These are phyloP conservation scores for Columba janthina DNA, from an alignment of 2,113 vertebrate species.

Conservation along the genomic window DNA sequence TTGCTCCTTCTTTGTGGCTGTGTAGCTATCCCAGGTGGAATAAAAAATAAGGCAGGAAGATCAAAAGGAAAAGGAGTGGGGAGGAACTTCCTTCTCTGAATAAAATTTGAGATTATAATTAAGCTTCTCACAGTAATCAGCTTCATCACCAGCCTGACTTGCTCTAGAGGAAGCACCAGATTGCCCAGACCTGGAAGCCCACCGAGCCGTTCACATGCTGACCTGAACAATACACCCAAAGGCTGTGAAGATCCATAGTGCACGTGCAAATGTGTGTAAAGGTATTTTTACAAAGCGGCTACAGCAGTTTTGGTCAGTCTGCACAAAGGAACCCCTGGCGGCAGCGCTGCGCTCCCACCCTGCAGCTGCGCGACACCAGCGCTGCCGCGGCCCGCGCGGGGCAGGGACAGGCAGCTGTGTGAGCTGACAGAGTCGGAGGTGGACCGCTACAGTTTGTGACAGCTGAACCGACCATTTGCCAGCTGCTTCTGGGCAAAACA, in stretches of 20 bases:
- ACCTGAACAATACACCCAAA: not conserved
- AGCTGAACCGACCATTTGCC: not conserved
- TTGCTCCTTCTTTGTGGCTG: not conserved
- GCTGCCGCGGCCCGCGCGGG: not conserved
- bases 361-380: not conserved
- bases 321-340: fast-evolving
- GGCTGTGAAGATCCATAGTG: not conserved
- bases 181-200: not conserved
- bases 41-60: not conserved
- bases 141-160: not conserved
- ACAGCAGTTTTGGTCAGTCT: not conserved
- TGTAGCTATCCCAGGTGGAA: not conserved
- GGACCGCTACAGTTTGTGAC: fast-evolving
- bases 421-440: not conserved
- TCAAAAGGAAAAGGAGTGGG: not conserved
- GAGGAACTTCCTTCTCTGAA: not conserved
- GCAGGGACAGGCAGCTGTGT: not conserved
- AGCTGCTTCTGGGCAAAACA: not conserved
- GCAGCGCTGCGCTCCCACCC: not conserved
- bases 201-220: not conserved
- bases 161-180: not conserved
- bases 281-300: not conserved
- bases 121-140: not conserved
- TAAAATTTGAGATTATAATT: not conserved
- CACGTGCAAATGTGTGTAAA: not conserved